Evolutionary conservation across 2,888 invertebrate species (phyloP).

Genomic region (Hyposoter dolosus): DNA sequence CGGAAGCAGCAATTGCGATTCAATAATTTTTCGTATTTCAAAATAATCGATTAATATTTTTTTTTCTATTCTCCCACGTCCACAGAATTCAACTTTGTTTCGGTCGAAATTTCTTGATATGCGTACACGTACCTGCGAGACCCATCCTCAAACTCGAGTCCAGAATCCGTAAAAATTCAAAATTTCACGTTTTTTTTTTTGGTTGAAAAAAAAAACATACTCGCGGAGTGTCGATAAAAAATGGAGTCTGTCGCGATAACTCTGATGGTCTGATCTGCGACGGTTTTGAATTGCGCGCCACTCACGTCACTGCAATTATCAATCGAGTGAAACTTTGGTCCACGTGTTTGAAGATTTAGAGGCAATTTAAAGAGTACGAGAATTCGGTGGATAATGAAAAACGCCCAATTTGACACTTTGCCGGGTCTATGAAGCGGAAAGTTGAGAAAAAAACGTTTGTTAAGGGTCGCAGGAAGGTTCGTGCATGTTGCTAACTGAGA

Average conservation of each 20-base stretch:
- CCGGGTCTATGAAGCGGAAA: background rate
- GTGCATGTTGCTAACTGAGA: constrained; percentile 1
- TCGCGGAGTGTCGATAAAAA: background rate
- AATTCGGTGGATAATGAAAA: constrained; percentile 2
- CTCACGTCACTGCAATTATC: constrained; percentile 1
- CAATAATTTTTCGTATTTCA: background rate
- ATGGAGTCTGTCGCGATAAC: background rate
- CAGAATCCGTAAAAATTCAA: background rate
- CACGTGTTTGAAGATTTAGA: background rate
- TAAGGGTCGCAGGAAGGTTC: background rate
- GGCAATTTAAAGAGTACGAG: background rate
- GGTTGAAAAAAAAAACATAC: background rate
- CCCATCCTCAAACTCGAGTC: constrained; percentile 10
- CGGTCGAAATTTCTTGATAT: background rate
- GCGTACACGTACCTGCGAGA: constrained; percentile 19
- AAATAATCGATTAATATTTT: background rate
- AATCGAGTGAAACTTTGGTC: background rate
- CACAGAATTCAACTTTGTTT: background rate
- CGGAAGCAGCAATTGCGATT: background rate
- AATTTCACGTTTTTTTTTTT: background rate
- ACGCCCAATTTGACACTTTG: background rate
- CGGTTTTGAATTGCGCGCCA: constrained; percentile 9
- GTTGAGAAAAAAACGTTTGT: background rate
- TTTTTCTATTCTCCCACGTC: background rate
- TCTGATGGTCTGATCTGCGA: background rate